Evolutionary conservation across 2,113 vertebrate genomes (phyloP), one percentile per base, ranked within the genome.

Genomic region (Sylvia atricapilla): DNA sequence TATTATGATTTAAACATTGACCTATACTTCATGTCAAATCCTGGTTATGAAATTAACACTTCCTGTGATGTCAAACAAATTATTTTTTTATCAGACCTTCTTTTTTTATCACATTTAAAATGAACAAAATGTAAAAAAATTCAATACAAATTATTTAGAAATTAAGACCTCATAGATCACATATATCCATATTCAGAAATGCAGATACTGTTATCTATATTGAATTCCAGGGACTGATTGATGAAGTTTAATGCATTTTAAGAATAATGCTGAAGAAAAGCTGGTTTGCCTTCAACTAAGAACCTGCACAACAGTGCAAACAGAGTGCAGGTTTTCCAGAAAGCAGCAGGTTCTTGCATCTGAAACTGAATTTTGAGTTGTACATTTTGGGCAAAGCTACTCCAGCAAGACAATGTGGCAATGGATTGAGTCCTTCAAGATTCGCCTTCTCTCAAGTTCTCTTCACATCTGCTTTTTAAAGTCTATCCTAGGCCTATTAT

Each of bases 81-180:
- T 79, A 73, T 76, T 70, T 5, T 56, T 64, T 76, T 49, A 22
- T 35, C 27, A 41, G 27, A 76, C 37, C 10, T 72, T 1, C 30
- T 19, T 56, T 82, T 82, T 84, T 64, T 25, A 17, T 15, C 1
- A 21, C 43, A 43, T 37, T 41, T 77, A 28, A 79, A 87, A 49
- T 37, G 0, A 84, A 15, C 2, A 59, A 75, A 75, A n/a, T 35
- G 1, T 33, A 35, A 66, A 83, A 39, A 58, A 63, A 37, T 7
- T 17, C 8, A 7, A 55, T 9, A 30, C 5, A 55, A 52, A 25
- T 11, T 50, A 25, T 70, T 78, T 58, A 22, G 22, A 72, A 72
- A 63, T 25, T 2, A 70, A 41, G 59, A 64, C 25, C 3, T 60
- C 1, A 0, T n/a, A 27, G 2, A 60, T 8, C 13, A 44, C 4